Conservation (phyloP, 2,797 vertebrate species). For the Acridotheres tristis region DNA sequence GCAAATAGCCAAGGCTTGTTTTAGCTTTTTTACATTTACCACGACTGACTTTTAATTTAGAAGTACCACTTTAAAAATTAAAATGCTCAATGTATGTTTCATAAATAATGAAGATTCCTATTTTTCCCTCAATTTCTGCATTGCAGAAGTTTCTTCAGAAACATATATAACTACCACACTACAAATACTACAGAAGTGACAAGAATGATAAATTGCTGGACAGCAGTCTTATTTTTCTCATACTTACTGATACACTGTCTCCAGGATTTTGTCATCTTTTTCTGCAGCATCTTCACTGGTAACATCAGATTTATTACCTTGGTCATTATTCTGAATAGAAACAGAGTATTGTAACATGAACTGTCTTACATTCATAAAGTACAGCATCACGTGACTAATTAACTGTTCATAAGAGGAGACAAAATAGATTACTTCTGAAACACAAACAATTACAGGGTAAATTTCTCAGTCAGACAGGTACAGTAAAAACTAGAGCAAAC, state of each 20-base stretch:
- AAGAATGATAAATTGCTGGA: background rate
- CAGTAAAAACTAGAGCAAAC: background rate
- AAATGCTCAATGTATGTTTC: background rate
- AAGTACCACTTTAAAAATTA: background rate
- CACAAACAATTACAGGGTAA: background rate
- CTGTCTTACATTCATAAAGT: background rate
- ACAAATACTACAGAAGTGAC: background rate
- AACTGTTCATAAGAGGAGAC: background rate
- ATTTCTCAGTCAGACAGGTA: background rate
- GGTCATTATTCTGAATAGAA: slow-evolving; percentile 20
- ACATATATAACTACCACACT: background rate
- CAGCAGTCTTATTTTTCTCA: background rate
- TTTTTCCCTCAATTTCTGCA: background rate
- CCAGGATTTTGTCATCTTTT: background rate
- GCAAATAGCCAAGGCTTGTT: background rate
- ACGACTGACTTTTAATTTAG: background rate
- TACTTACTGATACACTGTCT: slow-evolving; percentile 48
- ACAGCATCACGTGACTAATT: background rate
- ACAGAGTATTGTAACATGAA: background rate
- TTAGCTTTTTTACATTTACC: background rate
- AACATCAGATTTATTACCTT: background rate
- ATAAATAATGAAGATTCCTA: background rate
- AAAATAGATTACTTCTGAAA: background rate
- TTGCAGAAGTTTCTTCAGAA: background rate
- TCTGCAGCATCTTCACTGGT: background rate